Conservation (phyloP, 2,888 invertebrate genomes). For the Philereme transversata region DNA sequence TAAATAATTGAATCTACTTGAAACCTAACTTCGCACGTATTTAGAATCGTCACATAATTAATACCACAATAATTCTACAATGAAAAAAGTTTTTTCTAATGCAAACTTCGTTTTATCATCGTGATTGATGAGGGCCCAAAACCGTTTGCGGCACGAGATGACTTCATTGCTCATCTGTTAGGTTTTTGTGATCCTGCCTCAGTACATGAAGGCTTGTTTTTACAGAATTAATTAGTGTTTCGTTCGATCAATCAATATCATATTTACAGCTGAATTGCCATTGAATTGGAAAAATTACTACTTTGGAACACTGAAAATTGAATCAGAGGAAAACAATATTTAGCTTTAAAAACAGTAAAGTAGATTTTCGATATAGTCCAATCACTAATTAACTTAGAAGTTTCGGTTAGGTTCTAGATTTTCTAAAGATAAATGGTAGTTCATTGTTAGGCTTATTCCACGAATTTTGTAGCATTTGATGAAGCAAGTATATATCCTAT, state of each 20-base stretch:
- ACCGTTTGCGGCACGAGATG: constrained; percentile 36
- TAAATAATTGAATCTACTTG: no score
- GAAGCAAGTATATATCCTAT: constrained; percentile 3
- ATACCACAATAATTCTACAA: constrained; percentile 5
- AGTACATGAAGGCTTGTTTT: no score
- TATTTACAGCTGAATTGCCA: no score
- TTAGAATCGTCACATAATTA: constrained; percentile 18
- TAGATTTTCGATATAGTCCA: no score
- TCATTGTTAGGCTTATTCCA: constrained; percentile 2
- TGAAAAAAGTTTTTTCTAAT: constrained; percentile 16
- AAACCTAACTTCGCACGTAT: not conserved
- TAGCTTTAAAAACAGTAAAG: no score
- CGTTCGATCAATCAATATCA: no score
- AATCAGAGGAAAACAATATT: no score
- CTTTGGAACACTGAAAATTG: no score
- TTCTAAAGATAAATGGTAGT: not conserved
- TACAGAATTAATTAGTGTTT: no score
- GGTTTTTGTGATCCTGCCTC: constrained; percentile 33
- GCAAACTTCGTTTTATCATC: constrained; percentile 31
- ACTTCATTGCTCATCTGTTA: constrained; percentile 45
- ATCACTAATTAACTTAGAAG: no score
- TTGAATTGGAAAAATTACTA: no score
- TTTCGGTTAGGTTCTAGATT: no score
- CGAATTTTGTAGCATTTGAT: constrained; percentile 13
- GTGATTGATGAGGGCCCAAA: constrained; percentile 37